Evolutionary conservation across 2,113 vertebrate genomes (phyloP).

Genomic region (Nothocercus nigrocapillus): DNA sequence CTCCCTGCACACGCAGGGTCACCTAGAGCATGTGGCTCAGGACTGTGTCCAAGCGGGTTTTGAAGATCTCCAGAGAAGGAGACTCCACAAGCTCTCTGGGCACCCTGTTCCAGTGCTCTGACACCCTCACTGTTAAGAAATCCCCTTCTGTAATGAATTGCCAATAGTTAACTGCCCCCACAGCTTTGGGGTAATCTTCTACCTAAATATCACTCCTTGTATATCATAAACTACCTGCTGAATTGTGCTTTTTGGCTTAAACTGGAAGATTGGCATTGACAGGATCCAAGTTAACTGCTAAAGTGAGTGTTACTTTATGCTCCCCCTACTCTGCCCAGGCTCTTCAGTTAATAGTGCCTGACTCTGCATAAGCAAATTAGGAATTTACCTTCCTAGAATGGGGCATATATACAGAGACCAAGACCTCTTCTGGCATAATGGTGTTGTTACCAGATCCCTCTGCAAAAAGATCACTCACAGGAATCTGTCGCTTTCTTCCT

Average conservation of each 20-base stretch:
- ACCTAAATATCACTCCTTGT: neutral
- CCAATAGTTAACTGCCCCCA: neutral
- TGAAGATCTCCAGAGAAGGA: too few relatives aligned
- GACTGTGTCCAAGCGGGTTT: too few relatives aligned
- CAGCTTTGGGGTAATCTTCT: neutral
- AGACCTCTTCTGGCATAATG: slow-evolving; percentile 83
- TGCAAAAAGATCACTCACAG: slow-evolving; percentile 84
- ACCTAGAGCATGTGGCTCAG: too few relatives aligned
- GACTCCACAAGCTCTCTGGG: too few relatives aligned
- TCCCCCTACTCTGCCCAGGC: neutral
- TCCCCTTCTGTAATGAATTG: neutral
- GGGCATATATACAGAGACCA: slow-evolving; percentile 86
- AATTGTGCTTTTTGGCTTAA: neutral
- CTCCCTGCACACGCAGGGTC: too few relatives aligned
- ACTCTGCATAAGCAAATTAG: neutral
- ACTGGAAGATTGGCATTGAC: neutral
- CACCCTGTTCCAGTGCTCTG: too few relatives aligned
- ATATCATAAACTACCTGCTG: neutral
- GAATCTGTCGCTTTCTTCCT: slow-evolving; percentile 77
- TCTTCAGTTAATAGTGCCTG: neutral
- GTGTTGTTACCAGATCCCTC: slow-evolving; percentile 75
- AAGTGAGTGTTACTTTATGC: neutral
- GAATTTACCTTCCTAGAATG: slow-evolving; percentile 80
- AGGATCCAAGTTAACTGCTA: neutral
- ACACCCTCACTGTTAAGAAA: neutral